Conservation (phyloP, 1,140 invertebrate genomes). For the Elymnias hypermnestra region DNA sequence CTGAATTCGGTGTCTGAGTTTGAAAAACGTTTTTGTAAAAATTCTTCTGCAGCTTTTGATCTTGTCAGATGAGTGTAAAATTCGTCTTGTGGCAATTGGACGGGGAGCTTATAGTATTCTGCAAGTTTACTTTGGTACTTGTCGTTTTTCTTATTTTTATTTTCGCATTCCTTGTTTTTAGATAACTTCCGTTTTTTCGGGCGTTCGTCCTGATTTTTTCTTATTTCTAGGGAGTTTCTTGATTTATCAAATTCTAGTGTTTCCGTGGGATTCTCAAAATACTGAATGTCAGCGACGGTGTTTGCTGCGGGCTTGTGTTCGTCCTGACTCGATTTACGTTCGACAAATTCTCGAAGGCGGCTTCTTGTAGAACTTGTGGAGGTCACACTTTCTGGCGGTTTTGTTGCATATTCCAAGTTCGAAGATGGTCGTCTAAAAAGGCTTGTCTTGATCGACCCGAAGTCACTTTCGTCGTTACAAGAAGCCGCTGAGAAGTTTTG, state of each 20-base stretch:
- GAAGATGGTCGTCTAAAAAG: constrained; percentile 67
- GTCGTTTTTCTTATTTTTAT: constrained; percentile 66
- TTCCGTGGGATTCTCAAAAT: constrained; percentile 72
- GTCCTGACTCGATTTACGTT: constrained; percentile 71
- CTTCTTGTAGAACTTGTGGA: constrained; percentile 72
- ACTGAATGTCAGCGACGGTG: constrained; percentile 68
- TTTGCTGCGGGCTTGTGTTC: constrained; percentile 65
- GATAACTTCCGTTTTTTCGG: constrained; percentile 61
- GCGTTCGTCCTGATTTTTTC: constrained; percentile 54
- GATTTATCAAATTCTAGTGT: constrained; percentile 69
- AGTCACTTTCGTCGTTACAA: constrained; percentile 69
- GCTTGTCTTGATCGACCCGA: constrained; percentile 68
- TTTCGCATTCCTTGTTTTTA: constrained; percentile 55
- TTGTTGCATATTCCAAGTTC: constrained; percentile 63
- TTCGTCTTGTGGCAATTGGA: constrained; percentile 67
- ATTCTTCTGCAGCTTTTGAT: constrained; percentile 65
- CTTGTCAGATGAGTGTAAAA: constrained; percentile 69
- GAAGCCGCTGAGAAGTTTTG: constrained; percentile 72
- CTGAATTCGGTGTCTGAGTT: constrained; percentile 67
- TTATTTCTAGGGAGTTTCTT: constrained; percentile 52
- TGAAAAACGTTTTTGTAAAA: constrained; percentile 59
- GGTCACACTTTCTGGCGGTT: constrained; percentile 64
- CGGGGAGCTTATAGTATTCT: constrained; percentile 64
- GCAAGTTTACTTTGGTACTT: constrained; percentile 70
- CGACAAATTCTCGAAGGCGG: constrained; percentile 70